Percentiles rank a stretch among this genome's conserved stretches.
Conservation (phyloP, 1,140 invertebrate genomes). For the Catajapyx aquilonaris region DNA sequence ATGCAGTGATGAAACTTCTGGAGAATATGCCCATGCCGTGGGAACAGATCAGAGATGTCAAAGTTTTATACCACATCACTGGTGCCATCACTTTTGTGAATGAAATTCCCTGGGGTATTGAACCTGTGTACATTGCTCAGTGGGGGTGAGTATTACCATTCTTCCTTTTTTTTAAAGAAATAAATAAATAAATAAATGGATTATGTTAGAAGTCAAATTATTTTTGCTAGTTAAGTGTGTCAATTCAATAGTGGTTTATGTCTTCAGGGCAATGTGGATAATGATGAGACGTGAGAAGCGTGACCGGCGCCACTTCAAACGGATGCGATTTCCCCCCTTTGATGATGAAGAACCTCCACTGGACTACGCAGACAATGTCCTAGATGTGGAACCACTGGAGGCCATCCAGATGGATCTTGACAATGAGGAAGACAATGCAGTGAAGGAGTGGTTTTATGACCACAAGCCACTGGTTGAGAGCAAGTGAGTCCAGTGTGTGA, state of each 20-base stretch:
- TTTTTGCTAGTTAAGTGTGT: background rate
- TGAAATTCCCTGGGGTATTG: conserved; percentile 99
- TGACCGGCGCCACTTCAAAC: conserved; percentile 95
- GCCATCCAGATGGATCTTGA: conserved; percentile 98
- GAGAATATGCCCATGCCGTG: conserved; percentile 99
- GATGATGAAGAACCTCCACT: conserved; percentile 99
- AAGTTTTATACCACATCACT: conserved; percentile 93
- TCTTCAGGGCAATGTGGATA: conserved; percentile 94
- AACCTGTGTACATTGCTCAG: conserved; percentile 97
- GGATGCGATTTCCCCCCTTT: conserved; percentile 99
- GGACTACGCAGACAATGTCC: conserved; percentile 96
- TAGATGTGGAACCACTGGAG: conserved; percentile 97
- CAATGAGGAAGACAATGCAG: conserved; percentile 80
- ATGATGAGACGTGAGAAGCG: conserved; percentile 99
- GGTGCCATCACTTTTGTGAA: conserved; percentile 99
- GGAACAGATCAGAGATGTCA: conserved; percentile 98
- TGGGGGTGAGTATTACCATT: conserved; percentile 97
- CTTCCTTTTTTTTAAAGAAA: no score
- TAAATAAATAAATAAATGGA: no score
- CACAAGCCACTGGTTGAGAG: conserved; percentile 88
- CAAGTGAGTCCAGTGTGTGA: conserved; percentile 31
- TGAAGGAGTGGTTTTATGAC: conserved; percentile 94
- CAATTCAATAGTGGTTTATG: background rate
- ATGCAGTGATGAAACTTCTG: conserved; percentile 93
- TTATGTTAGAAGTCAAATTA: background rate